Percentiles rank a stretch among this genome's conserved stretches.
These are phyloP conservation scores for Cyclina sinensis DNA, from an alignment of 1,140 invertebrate species.

Conservation along the genomic window DNA sequence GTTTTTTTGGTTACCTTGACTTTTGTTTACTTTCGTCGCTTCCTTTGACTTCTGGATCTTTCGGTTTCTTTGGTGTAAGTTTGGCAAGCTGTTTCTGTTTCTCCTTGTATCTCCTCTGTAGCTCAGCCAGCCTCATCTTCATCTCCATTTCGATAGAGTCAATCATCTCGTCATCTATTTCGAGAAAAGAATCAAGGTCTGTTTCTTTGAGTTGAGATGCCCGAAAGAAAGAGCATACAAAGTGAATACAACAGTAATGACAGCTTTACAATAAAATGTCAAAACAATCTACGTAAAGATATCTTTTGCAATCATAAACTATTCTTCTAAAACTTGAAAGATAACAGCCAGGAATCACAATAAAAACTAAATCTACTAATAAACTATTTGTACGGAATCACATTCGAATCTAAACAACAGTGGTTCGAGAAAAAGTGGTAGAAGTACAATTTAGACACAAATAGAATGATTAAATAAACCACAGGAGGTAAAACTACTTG, in stretches of 20 bases:
- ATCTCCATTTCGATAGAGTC: conserved; percentile 93
- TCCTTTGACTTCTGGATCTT: conserved; percentile 73
- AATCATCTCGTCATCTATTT: conserved; percentile 88
- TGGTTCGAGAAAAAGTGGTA: too few species aligned
- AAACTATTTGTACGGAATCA: too few species aligned
- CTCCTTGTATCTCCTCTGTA: conserved; percentile 93
- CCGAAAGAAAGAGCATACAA: conserved; percentile 45
- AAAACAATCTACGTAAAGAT: background rate
- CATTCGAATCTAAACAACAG: background rate
- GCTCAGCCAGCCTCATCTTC: conserved; percentile 92
- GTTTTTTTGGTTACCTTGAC: conserved; percentile 1
- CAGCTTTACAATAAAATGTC: background rate
- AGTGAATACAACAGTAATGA: background rate
- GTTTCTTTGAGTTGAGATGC: conserved; percentile 81
- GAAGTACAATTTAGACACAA: too few species aligned
- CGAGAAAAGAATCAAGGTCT: conserved; percentile 82
- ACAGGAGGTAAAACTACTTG: background rate
- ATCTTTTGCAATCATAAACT: background rate
- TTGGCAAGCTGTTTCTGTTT: conserved; percentile 93
- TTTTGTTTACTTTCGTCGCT: conserved; percentile 5
- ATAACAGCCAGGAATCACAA: background rate
- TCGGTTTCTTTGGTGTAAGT: conserved; percentile 87
- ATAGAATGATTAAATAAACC: too few species aligned
- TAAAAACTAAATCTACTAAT: background rate
- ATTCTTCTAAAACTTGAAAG: background rate